Percentiles rank a stretch among this genome's conserved stretches.
Evolutionary conservation across 2,797 vertebrate species (phyloP).

Genomic region (Loris lydekkerianus): DNA sequence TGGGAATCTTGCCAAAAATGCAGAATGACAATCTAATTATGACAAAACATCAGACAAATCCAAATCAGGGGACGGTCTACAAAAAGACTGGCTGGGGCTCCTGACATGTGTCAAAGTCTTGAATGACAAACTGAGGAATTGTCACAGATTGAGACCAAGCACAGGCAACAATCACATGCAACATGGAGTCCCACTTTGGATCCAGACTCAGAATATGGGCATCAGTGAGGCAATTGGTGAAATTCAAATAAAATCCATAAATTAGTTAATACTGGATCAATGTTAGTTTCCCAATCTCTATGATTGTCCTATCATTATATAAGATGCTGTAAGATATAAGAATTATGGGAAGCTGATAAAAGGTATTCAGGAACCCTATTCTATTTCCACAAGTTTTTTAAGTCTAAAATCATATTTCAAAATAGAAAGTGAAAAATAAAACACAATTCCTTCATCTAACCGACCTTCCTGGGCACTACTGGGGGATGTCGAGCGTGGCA

Average conservation of each 20-base stretch:
- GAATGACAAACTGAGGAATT: not conserved
- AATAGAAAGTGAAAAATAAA: not conserved
- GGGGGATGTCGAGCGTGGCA: too few relatives aligned
- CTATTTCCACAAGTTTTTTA: not conserved
- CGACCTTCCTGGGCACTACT: not conserved
- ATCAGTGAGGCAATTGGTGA: not conserved
- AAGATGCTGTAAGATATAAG: not conserved
- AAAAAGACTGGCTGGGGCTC: not conserved
- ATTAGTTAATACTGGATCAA: not conserved
- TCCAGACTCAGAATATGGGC: not conserved
- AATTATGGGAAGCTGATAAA: not conserved
- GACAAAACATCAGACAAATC: not conserved
- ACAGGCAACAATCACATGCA: not conserved
- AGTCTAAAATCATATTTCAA: constrained; percentile 15
- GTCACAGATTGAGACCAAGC: not conserved
- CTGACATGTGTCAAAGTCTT: not conserved
- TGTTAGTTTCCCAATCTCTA: not conserved
- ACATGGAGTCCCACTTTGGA: not conserved
- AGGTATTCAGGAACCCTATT: not conserved
- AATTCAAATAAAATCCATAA: not conserved
- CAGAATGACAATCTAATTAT: not conserved
- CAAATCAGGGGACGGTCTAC: not conserved
- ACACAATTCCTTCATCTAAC: not conserved
- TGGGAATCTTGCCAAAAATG: not conserved
- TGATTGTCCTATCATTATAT: not conserved